Evolutionary conservation across 2,113 vertebrate genomes (phyloP).

Genomic region (Pithys albifrons): DNA sequence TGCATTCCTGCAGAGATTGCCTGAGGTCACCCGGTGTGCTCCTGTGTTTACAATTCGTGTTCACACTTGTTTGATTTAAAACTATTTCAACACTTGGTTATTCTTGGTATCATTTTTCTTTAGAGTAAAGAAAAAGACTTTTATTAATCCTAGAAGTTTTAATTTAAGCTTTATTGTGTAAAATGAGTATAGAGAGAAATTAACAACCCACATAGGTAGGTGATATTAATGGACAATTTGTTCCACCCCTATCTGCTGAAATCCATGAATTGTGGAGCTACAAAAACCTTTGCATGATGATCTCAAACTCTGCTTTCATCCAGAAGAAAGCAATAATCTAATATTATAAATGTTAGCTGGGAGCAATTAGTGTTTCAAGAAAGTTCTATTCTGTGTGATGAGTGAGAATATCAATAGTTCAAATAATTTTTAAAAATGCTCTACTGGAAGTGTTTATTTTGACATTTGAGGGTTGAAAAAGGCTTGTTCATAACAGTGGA

Average conservation of each 20-base stretch:
- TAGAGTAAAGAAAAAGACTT: background rate
- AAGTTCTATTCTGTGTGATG: background rate
- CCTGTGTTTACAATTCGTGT: background rate
- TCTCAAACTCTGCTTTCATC: background rate
- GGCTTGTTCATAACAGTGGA: background rate
- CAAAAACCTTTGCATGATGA: background rate
- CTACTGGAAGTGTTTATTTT: background rate
- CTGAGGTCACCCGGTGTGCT: background rate
- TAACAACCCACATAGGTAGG: background rate
- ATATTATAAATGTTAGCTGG: background rate
- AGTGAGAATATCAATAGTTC: background rate
- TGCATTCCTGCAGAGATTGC: slow-evolving; percentile 20
- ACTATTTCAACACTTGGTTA: background rate
- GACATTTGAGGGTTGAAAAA: background rate
- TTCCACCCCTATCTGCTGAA: background rate
- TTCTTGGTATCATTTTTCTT: background rate
- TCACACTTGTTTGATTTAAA: slow-evolving; percentile 3
- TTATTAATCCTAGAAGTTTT: too few relatives aligned
- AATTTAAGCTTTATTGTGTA: background rate
- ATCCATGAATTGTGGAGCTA: background rate
- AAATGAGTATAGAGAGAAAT: background rate
- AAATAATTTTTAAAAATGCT: background rate
- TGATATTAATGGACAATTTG: background rate
- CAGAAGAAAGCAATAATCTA: background rate
- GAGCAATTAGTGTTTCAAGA: background rate